A percentile compares a stretch with the other conserved stretches of the same genome.
These are phyloP conservation scores for Sebastes umbrosus DNA, from an alignment of 2,797 vertebrate species.

Conservation along the genomic window DNA sequence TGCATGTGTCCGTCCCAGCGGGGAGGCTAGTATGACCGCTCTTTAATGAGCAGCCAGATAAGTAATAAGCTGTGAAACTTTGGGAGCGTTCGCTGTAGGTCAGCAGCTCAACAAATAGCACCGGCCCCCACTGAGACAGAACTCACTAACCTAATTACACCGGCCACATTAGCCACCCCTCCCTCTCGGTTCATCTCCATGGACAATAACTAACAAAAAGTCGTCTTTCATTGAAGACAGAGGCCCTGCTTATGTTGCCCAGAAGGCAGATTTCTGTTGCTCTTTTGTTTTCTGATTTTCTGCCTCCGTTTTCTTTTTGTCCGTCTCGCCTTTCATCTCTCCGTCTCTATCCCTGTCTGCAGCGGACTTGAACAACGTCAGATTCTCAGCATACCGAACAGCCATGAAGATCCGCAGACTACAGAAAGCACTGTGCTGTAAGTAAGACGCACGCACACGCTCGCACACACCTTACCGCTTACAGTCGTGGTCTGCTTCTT, in stretches of 20 bases:
- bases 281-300: slow-evolving; percentile 40
- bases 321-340: slow-evolving; percentile 33
- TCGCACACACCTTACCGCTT: slow-evolving; percentile 37
- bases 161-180: slow-evolving; percentile 25
- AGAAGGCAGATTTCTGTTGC: slow-evolving; percentile 29
- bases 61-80: slow-evolving; percentile 72
- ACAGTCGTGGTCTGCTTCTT: slow-evolving; percentile 28
- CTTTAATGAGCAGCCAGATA: slow-evolving; percentile 60
- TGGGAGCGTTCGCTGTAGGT: slow-evolving; percentile 57
- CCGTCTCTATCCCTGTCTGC: slow-evolving; percentile 35
- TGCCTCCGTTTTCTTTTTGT: slow-evolving; percentile 15
- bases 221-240: slow-evolving; percentile 11
- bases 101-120: slow-evolving; percentile 66
- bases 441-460: slow-evolving; percentile 75
- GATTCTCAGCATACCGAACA: slow-evolving; percentile 97
- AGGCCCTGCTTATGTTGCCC: slow-evolving; percentile 24
- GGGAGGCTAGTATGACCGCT: slow-evolving; percentile 13
- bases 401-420: slow-evolving; percentile 98
- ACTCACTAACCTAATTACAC: slow-evolving; percentile 67
- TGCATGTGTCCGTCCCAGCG: slow-evolving; percentile 7
- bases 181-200: not conserved
- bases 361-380: slow-evolving; percentile 97
- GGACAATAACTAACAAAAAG: slow-evolving; percentile 43
- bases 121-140: slow-evolving; percentile 40
- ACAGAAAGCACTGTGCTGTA: slow-evolving; percentile 95